These are phyloP conservation scores for Drosophila anomalata DNA, from an alignment of 2,888 invertebrate species.

Conservation along the genomic window DNA sequence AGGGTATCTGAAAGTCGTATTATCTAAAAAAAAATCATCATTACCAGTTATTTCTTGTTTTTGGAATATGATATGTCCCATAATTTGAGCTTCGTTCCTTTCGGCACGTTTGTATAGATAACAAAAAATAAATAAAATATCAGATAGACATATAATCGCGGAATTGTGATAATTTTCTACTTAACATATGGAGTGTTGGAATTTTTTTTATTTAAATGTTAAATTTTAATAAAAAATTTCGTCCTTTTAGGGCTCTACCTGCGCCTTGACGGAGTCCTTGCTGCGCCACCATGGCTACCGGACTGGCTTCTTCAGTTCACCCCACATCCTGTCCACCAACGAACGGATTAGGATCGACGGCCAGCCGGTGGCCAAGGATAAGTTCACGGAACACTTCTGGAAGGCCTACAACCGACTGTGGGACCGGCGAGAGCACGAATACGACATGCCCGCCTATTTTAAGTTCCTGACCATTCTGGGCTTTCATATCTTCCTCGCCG, in stretches of 20 bases:
- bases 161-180: background rate
- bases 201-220: background rate
- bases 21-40: background rate
- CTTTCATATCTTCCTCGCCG: constrained; percentile 92
- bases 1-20: background rate
- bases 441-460: constrained; percentile 96
- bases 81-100: constrained; percentile 16
- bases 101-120: constrained; percentile 14
- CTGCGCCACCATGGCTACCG: constrained; percentile 91
- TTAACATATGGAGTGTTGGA: background rate
- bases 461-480: constrained; percentile 96
- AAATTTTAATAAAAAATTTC: background rate
- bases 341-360: constrained; percentile 97
- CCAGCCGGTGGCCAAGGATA: constrained; percentile 88
- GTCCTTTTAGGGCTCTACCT: constrained; percentile 90
- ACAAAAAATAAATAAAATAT: constrained; percentile 4
- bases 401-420: constrained; percentile 88
- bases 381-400: constrained; percentile 93
- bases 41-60: constrained; percentile 16
- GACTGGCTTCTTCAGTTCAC: constrained; percentile 98
- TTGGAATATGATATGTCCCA: constrained; percentile 1
- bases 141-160: constrained; percentile 1
- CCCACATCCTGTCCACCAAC: constrained; percentile 95
- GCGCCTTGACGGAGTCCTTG: constrained; percentile 95
- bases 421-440: constrained; percentile 85